Evolutionary conservation across 2,888 invertebrate genomes (phyloP), one percentile per base, ranked within the genome.

Genomic region (Euspilapteryx auroguttella): DNA sequence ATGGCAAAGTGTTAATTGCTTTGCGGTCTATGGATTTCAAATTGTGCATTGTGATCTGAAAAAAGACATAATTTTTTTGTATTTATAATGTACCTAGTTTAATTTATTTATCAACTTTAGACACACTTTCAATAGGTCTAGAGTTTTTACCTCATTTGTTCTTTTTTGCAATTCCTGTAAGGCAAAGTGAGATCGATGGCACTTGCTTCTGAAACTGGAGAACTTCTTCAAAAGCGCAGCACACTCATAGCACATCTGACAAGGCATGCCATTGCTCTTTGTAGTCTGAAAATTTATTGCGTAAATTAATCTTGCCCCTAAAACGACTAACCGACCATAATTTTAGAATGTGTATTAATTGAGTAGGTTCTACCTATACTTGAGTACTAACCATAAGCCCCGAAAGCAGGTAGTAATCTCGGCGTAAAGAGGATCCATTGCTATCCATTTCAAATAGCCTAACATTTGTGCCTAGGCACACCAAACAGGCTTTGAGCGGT

Each of bases 181-280:
- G 20, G 54, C 39, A 37, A 49, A 73, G 42, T 63, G 46, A 3
- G 71, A 56, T 31, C 56, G 48, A 24, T 69, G 65, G 38, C 73
- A 71, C 52, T 55, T 66, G 10, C 55, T 49, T 28, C 62, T 51
- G 37, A 73, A 75, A 27, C 47, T 53, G 27, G 45, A 49, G 27
- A 46, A 66, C 3, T 48, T 48, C 37, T 38, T 53, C 3, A 69
- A 42, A 32, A 52, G 50, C 2, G 55, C 52, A 27, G 39, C 34
- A 38, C 73, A 75, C 37, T 57, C 55, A 24, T 50, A 45, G 42
- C 73, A 75, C 31, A 75, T 41, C 38, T 61, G 62, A 29, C 57
- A 49, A 3, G 69, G 68, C 35, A 69, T 38, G 1, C 68, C 71
- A 39, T 45, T 47, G 3, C 47, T 47, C 28, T 41, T 40, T 4